Conservation (phyloP, 2,888 invertebrate genomes). For the Cremastinae sp. region DNA sequence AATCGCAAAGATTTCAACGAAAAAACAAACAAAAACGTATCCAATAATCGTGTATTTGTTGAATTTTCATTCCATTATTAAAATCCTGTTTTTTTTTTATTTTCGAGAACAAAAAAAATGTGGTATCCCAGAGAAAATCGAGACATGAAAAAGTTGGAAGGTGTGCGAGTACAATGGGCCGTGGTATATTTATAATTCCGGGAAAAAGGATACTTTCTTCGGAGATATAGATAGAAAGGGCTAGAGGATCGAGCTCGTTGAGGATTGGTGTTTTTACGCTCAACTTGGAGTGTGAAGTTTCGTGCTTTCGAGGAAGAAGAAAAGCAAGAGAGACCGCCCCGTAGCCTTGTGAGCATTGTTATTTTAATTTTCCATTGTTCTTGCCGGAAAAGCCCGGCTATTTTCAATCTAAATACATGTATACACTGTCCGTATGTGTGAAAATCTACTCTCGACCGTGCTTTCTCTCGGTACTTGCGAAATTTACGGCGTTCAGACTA, state of each 20-base stretch:
- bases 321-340: neutral
- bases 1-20: slow-evolving; percentile 1
- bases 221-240: slow-evolving; percentile 27
- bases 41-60: too few species aligned
- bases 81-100: too few species aligned
- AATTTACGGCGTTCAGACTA: slow-evolving; percentile 7
- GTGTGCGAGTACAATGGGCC: slow-evolving; percentile 28
- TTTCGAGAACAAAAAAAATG: neutral
- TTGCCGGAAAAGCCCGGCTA: slow-evolving; percentile 49
- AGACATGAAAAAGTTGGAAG: neutral
- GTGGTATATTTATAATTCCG: slow-evolving; percentile 31
- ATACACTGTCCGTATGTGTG: neutral
- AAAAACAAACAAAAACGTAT: too few species aligned
- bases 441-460: slow-evolving; percentile 27
- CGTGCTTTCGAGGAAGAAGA: slow-evolving; percentile 54
- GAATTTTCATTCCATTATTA: too few species aligned
- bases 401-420: slow-evolving; percentile 37
- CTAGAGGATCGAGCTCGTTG: slow-evolving; percentile 23
- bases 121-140: neutral
- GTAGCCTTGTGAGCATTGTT: slow-evolving; percentile 59
- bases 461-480: slow-evolving; percentile 37
- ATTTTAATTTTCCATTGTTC: slow-evolving; percentile 66
- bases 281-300: slow-evolving; percentile 63
- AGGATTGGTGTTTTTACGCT: slow-evolving; percentile 61
- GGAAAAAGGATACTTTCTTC: slow-evolving; percentile 1